Conservation (phyloP, 2,888 invertebrate genomes). For the Spisula subtruncata region DNA sequence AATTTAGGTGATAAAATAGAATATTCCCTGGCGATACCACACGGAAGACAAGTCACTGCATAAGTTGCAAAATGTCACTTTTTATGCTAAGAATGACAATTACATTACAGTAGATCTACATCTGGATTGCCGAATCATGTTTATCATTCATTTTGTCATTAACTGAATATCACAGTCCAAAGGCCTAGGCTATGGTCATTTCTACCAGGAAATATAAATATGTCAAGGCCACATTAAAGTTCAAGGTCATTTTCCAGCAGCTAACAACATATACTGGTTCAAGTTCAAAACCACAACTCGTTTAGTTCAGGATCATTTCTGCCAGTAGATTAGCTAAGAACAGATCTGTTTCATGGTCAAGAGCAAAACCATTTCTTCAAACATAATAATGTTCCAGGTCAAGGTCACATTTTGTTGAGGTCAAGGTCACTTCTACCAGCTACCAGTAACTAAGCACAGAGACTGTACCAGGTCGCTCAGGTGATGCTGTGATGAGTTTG, state of each 20-base stretch:
- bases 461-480: slow-evolving; percentile 84
- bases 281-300: background rate
- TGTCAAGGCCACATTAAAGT: too few species aligned
- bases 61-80: background rate
- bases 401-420: background rate
- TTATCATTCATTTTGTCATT: background rate
- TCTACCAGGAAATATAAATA: too few species aligned
- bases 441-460: slow-evolving; percentile 85
- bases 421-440: slow-evolving; percentile 77
- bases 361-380: slow-evolving; percentile 68
- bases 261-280: slow-evolving; percentile 84
- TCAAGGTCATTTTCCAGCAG: slow-evolving; percentile 77
- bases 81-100: background rate
- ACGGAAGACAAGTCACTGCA: background rate
- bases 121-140: background rate
- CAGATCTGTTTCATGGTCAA: background rate
- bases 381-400: slow-evolving; percentile 81
- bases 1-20: background rate
- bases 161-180: background rate
- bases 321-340: background rate
- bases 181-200: background rate
- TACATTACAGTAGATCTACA: background rate
- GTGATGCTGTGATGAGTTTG: slow-evolving; percentile 85
- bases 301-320: background rate
- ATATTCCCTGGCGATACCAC: background rate